Conservation (phyloP, 2,113 vertebrate species). For the Python bivittatus region DNA sequence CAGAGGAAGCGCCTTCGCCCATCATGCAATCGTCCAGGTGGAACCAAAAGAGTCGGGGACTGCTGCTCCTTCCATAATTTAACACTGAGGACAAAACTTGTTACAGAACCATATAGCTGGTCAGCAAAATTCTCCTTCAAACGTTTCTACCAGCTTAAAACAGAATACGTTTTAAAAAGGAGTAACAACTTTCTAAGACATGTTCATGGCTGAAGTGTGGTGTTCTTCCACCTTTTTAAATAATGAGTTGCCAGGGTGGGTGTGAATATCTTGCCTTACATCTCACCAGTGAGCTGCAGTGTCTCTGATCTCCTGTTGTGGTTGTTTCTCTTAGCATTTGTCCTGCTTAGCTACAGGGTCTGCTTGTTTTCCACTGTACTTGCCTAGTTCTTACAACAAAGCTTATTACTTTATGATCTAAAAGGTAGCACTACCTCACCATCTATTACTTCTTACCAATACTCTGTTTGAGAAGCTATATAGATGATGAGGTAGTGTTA, state of each 20-base stretch:
- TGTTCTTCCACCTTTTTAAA: neutral
- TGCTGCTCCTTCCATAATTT: neutral
- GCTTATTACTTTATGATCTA: neutral
- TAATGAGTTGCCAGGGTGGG: neutral
- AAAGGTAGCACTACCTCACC: neutral
- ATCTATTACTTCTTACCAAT: neutral
- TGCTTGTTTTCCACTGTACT: neutral
- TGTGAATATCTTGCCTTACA: neutral
- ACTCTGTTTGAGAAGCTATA: no score
- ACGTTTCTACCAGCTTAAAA: neutral
- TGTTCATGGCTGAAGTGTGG: neutral
- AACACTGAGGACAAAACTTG: neutral
- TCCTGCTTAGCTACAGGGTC: neutral
- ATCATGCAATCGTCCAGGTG: neutral
- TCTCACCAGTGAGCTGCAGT: neutral
- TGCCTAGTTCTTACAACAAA: neutral
- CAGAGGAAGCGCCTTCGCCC: no score
- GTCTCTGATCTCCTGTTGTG: neutral
- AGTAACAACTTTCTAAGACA: neutral
- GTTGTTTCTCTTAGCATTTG: neutral
- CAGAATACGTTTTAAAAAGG: neutral
- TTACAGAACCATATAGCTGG: neutral
- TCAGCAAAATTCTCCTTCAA: neutral
- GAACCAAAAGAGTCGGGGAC: neutral
- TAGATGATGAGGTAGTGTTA: no score